Conservation (phyloP, 2,113 vertebrate species). For the Centropus unirufus region DNA sequence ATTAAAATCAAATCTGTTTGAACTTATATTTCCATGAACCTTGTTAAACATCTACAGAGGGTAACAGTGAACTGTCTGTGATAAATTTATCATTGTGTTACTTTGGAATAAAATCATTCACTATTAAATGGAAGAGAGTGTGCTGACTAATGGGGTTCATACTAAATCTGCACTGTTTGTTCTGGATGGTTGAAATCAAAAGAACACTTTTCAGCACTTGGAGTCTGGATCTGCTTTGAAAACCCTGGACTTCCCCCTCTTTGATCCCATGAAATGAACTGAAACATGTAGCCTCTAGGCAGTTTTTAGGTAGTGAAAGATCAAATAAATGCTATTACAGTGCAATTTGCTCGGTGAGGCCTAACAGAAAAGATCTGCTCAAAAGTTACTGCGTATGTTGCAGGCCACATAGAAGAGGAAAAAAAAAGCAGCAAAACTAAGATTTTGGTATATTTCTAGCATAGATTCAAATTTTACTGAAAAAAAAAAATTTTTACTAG, state of each 20-base stretch:
- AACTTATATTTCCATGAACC: not conserved
- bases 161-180: not conserved
- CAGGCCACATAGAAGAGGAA: not conserved
- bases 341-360: slow-evolving; percentile 80
- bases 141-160: slow-evolving; percentile 46
- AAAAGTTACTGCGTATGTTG: slow-evolving; percentile 57
- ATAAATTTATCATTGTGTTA: not conserved
- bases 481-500: not conserved
- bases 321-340: slow-evolving; percentile 84
- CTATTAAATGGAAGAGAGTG: slow-evolving; percentile 22
- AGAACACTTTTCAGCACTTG: slow-evolving; percentile 50
- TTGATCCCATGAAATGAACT: slow-evolving; percentile 77
- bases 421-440: not conserved
- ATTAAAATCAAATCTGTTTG: slow-evolving; percentile 18
- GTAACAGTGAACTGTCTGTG: not conserved
- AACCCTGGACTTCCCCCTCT: slow-evolving; percentile 53
- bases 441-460: not conserved
- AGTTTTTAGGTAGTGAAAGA: slow-evolving; percentile 77
- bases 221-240: slow-evolving; percentile 68
- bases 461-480: not conserved
- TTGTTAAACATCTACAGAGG: slow-evolving; percentile 42
- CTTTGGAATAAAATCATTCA: slow-evolving; percentile 21
- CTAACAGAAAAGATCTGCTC: slow-evolving; percentile 70
- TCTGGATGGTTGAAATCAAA: slow-evolving; percentile 61
- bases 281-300: slow-evolving; percentile 72